phyloP scores from a whole-genome alignment of 2,113 vertebrate species.

The Amazona vittata region DNA sequence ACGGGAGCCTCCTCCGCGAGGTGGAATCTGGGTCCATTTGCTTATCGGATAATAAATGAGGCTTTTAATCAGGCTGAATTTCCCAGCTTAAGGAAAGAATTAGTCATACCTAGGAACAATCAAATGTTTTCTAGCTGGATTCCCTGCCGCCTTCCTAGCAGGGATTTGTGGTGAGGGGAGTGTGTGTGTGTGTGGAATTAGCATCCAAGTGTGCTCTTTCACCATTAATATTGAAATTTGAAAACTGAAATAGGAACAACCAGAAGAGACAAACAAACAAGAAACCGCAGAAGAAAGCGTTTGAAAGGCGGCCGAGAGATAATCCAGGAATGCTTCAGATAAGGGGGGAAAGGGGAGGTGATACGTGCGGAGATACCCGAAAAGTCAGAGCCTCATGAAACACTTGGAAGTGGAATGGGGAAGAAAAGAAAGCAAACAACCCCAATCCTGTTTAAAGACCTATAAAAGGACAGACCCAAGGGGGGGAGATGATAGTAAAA shows the following conservation, averaged over 20 bases:
- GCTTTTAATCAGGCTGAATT: constrained; percentile 72
- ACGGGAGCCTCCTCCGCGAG: constrained; percentile 54
- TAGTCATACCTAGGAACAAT: constrained; percentile 72
- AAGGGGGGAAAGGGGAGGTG: constrained; percentile 1
- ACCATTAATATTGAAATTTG: constrained; percentile 60
- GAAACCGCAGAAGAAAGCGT: constrained; percentile 68
- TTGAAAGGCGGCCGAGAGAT: constrained; percentile 68
- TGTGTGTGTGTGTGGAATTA: neutral
- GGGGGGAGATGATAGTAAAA: neutral
- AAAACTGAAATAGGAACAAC: constrained; percentile 56
- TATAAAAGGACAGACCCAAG: constrained; percentile 52
- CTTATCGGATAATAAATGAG: constrained; percentile 75
- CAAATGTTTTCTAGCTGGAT: constrained; percentile 59
- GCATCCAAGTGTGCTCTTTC: constrained; percentile 25
- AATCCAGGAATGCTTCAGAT: constrained; percentile 75
- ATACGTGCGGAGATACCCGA: constrained; percentile 38
- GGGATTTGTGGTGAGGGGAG: neutral
- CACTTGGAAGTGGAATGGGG: constrained; percentile 18
- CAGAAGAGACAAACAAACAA: neutral
- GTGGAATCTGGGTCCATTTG: constrained; percentile 69
- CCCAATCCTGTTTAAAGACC: constrained; percentile 45
- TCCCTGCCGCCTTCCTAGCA: constrained; percentile 16
- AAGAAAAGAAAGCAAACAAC: neutral
- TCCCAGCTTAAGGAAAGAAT: constrained; percentile 73
- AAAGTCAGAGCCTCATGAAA: constrained; percentile 57